Conservation (phyloP, 2,888 invertebrate genomes). For the Spialia ferax region DNA sequence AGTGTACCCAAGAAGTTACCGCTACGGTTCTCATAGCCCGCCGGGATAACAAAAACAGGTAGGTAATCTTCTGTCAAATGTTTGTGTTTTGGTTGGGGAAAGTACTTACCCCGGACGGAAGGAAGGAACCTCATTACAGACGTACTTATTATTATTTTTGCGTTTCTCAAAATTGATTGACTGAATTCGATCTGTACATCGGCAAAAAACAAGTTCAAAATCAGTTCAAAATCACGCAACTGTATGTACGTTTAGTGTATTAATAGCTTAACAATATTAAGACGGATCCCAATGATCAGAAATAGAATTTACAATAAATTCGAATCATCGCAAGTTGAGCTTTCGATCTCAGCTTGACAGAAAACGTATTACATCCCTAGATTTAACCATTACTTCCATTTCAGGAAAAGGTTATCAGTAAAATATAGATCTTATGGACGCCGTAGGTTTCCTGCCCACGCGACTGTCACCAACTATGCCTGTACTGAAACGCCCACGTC, state of each 20-base stretch:
- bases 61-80: too few species aligned
- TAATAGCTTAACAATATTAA: neutral
- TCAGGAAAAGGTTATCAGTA: conserved; percentile 22
- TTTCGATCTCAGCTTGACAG: conserved; percentile 16
- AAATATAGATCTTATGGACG: conserved; percentile 11
- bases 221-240: neutral
- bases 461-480: conserved; percentile 7
- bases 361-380: conserved; percentile 27
- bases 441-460: conserved; percentile 17
- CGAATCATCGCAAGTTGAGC: conserved; percentile 4
- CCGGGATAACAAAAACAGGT: too few species aligned
- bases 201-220: too few species aligned
- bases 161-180: neutral
- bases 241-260: neutral
- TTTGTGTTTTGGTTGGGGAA: too few species aligned
- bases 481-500: conserved; percentile 26
- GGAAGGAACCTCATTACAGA: too few species aligned
- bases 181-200: neutral
- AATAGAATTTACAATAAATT: neutral
- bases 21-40: too few species aligned
- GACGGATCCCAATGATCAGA: neutral
- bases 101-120: too few species aligned
- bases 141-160: too few species aligned
- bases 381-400: conserved; percentile 27
- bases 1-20: too few species aligned